Evolutionary conservation across 2,113 vertebrate genomes (phyloP), one percentile per base, ranked within the genome.

Genomic region (Stictonetta naevosa): DNA sequence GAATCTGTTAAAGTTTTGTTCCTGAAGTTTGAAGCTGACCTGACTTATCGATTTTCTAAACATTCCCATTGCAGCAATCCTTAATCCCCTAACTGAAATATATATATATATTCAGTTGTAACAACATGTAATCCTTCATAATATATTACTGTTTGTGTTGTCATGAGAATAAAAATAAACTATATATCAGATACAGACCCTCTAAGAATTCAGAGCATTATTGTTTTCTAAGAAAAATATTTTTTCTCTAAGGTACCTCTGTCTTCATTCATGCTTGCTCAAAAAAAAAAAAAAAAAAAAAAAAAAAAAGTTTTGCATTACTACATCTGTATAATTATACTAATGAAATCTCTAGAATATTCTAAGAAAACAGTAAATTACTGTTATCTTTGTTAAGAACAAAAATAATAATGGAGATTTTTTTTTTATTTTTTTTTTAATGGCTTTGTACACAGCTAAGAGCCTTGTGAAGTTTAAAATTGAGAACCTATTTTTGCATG

Each of bases 31-130:
- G 50, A 73, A 96, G 72, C 22, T 11, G 11, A 31, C 11, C 40
- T 83, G 53, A 88, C 77, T 90, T 90, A 94, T 92, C 40, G 73
- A n/a, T 66, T 55, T 67, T 58, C 40, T 83, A 88, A 95, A 77
- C 28, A 58, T 17, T 81, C 21, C 31, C 0, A 1, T 86, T 60
- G 92, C 50, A 71, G 28, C 52, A 55, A 46, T 80, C 40, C 74
- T 55, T 81, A 81, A 86, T 52, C 21, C 25, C n/a, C 25, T 69
- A 77, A 83, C 16, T 83, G 46, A 71, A 93, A 92, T 74, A 15
- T 13, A 74, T 63, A 20, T 83, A 71, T 81, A 83, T 31, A 83
- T 74, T 74, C 38, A 66, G 36, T 46, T 69, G 55, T 50, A 90
- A 88, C 15, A n/a, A 44, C 42, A 28, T 26, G 71, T 53, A 66